Evolutionary conservation across 2,113 vertebrate genomes (phyloP), one percentile per base, ranked within the genome.

Genomic region (Calyptomena viridis): DNA sequence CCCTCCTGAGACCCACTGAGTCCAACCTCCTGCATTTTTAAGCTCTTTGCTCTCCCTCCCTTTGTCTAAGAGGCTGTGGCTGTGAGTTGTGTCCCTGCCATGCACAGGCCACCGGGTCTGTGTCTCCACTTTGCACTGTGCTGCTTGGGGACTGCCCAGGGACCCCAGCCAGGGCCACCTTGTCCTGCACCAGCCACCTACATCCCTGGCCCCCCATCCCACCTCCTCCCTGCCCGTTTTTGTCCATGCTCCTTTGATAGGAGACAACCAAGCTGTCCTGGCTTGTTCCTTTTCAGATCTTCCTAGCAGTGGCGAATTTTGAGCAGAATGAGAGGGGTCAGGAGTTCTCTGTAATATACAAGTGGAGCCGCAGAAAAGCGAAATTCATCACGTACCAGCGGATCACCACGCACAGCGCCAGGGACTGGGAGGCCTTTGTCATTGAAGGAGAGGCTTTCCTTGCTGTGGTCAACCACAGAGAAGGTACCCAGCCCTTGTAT

Each of bases 351-450:
- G 98, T 99, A 8, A 99, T 99, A 74, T 99, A 99, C 98, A 99
- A 99, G 86, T 99, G 99, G 99, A 99, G 98, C 96, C 98, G 75
- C 84, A 98, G 97, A 87, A 98, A 98, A 53, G 98, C 98, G 60
- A 98, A 97, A 64, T 99, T 99, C 96, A 37, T 98, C 46, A 78
- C 39, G 0, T 98, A 99, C 97, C 99, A 99, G 98, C 97, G 98
- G 53, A 97, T 99, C 81, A 85, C 90, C 96, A 99, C 99, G 1
- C 98, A 99, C 97, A 98, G 99, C 3, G 99, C 99, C 39, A 97
- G 99, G 12, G 99, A 99, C 98, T 99, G 99, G 99, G 99, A 99
- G 94, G 99, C 99, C 49, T 99, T 99, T 83, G 91, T 93, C 86
- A 98, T 99, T 75, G 95, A 98, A 12, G 98, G 97, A 78, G 98